Evolutionary conservation across 2,888 invertebrate genomes (phyloP).

Genomic region (Sarcophaga variegata): DNA sequence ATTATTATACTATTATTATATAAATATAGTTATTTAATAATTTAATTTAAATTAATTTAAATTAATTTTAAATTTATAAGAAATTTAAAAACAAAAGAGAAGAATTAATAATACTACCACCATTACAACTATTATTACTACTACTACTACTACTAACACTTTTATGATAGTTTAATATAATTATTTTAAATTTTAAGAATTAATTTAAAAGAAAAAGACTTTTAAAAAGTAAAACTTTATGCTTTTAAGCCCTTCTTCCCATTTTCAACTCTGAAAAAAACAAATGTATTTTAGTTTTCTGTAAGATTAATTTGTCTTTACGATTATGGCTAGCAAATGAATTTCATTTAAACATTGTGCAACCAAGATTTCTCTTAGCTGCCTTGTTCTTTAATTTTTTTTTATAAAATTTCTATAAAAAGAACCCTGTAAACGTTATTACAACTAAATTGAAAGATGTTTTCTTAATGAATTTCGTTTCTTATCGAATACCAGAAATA

Average conservation of each 20-base stretch:
- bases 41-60: conserved; percentile 5
- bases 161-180: conserved; percentile 19
- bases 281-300: too few relatives aligned
- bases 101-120: conserved; percentile 5
- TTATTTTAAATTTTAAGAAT: conserved; percentile 30
- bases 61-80: conserved; percentile 34
- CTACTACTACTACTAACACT: conserved; percentile 8
- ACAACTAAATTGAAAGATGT: too few relatives aligned
- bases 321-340: too few relatives aligned
- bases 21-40: background rate
- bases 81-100: background rate
- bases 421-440: too few relatives aligned
- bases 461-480: too few relatives aligned
- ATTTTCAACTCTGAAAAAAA: background rate
- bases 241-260: conserved; percentile 51
- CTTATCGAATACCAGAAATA: too few relatives aligned
- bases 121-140: conserved; percentile 45
- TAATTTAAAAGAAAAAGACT: conserved; percentile 58
- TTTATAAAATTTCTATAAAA: too few relatives aligned
- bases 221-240: conserved; percentile 65
- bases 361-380: too few relatives aligned
- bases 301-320: too few relatives aligned
- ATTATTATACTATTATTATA: background rate
- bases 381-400: too few relatives aligned
- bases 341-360: too few relatives aligned